A percentile compares a stretch with the other conserved stretches of the same genome.
Conservation (phyloP, 35 echinoderm and acorn worm genomes). For the Hemicentrotus pulcherrimus region DNA sequence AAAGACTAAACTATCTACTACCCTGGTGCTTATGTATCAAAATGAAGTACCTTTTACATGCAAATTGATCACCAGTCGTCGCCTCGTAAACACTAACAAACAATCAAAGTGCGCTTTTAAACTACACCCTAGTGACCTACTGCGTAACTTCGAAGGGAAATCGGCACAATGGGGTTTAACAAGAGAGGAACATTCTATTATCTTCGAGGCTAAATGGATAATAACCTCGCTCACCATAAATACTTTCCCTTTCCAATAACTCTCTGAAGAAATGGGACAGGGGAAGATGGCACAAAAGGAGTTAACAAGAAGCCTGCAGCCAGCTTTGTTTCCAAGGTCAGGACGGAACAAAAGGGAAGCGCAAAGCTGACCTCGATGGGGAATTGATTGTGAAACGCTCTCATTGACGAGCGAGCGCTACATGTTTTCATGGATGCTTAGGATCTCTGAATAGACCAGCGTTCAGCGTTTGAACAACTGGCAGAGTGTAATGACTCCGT, state of each 20-base stretch:
- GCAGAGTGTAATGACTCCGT: neutral
- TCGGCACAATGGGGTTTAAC: neutral
- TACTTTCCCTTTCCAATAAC: neutral
- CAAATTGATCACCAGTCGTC: neutral
- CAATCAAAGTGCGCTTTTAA: neutral
- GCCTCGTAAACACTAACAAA: neutral
- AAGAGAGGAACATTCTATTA: neutral
- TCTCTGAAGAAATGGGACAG: neutral
- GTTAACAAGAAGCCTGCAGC: neutral
- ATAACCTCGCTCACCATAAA: neutral
- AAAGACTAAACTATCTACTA: no score
- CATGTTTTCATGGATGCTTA: slow-evolving; percentile 1
- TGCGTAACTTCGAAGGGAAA: neutral
- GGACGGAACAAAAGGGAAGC: neutral
- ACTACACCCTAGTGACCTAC: neutral
- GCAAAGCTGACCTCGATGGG: neutral
- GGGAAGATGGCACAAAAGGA: no score
- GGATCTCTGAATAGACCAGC: neutral
- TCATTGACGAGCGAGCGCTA: neutral
- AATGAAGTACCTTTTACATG: neutral
- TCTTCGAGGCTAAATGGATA: neutral
- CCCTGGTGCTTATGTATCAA: neutral
- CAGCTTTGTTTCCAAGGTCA: neutral
- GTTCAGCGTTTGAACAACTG: neutral
- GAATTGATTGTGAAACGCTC: neutral